phyloP scores from a whole-genome alignment of 2,113 vertebrate genomes.

The Larimichthys polyactis region DNA sequence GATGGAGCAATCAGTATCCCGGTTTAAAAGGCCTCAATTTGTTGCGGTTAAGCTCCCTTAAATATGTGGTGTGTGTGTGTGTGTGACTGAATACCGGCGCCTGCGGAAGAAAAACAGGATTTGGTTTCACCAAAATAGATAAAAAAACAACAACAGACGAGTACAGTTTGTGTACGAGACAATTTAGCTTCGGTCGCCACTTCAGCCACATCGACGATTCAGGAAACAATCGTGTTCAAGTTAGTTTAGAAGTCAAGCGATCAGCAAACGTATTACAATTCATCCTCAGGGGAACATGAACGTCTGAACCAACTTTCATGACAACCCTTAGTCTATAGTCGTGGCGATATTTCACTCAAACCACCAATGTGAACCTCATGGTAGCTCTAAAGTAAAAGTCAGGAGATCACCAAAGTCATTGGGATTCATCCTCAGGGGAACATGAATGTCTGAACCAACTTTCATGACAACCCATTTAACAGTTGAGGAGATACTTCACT shows the following conservation, averaged over 20 bases:
- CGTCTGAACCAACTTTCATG: not conserved
- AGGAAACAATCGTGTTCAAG: not conserved
- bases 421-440: not conserved
- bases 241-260: no score
- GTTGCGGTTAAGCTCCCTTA: not conserved
- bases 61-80: not conserved
- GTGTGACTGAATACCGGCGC: not conserved
- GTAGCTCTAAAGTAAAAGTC: no score
- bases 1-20: not conserved
- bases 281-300: not conserved
- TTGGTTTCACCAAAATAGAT: not conserved
- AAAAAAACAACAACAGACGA: not conserved
- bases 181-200: not conserved
- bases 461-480: no score
- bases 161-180: not conserved
- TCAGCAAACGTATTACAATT: not conserved
- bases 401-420: no score
- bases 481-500: no score
- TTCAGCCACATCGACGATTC: not conserved
- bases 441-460: no score
- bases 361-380: no score
- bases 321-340: not conserved
- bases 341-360: not conserved
- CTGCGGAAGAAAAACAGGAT: not conserved
- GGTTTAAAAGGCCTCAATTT: not conserved